These are phyloP conservation scores for Neotoxoptera formosana DNA, from an alignment of 1,140 invertebrate species.

Conservation along the genomic window DNA sequence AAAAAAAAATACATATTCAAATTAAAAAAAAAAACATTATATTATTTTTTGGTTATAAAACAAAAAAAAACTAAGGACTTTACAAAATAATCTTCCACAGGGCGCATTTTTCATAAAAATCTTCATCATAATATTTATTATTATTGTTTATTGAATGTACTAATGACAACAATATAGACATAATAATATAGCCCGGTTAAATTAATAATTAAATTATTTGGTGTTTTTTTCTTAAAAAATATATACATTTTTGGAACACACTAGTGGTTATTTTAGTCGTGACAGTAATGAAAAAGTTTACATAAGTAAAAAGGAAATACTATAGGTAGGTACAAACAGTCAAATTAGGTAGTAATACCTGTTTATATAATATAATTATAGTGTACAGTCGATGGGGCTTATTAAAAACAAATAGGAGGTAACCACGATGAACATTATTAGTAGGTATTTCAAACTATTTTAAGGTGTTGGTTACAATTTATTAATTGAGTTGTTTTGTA, in stretches of 20 bases:
- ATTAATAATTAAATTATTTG: not conserved
- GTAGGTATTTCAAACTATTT: not conserved
- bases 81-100: not conserved
- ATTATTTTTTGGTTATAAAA: not conserved
- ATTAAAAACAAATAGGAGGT: not conserved
- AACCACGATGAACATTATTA: not conserved
- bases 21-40: not conserved
- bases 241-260: too few relatives aligned
- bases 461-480: not conserved
- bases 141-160: not conserved
- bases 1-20: not conserved
- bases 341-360: not conserved
- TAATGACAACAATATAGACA: not conserved
- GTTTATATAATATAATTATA: not conserved
- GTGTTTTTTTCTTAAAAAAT: not conserved
- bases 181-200: not conserved
- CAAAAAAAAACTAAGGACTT: not conserved
- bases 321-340: not conserved
- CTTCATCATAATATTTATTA: not conserved
- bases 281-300: not conserved
- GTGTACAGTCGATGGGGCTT: not conserved
- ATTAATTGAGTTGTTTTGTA: conserved; percentile 66
- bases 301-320: not conserved
- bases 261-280: not conserved
- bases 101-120: not conserved